Percentiles rank a stretch among this genome's conserved stretches.
phyloP scores from a whole-genome alignment of 2,888 invertebrate genomes.

The Pandemis heparana region DNA sequence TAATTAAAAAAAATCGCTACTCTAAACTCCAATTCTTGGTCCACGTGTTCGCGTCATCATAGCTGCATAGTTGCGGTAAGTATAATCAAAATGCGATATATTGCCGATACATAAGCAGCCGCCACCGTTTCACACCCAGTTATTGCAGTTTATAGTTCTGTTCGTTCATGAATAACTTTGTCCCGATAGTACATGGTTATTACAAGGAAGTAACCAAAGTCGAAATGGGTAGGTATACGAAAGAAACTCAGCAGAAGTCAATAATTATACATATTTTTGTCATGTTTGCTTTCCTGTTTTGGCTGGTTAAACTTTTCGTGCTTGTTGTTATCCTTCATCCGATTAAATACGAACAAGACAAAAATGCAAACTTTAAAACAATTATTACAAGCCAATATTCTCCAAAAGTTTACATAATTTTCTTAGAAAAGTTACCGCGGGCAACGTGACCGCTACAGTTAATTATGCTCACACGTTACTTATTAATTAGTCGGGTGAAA shows the following conservation, averaged over 20 bases:
- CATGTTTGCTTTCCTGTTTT: no score
- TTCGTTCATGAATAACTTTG: not conserved
- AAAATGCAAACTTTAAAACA: no score
- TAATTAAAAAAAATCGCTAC: not conserved
- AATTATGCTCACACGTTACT: conserved; percentile 75
- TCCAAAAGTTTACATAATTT: not conserved
- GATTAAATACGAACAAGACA: no score
- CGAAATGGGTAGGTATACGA: no score
- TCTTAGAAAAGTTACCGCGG: conserved; percentile 42
- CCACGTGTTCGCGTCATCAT: not conserved
- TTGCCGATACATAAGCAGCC: conserved; percentile 31
- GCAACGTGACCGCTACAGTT: conserved; percentile 68
- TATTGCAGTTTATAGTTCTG: not conserved
- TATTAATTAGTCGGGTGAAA: conserved; percentile 75
- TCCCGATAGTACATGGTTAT: conserved; percentile 1
- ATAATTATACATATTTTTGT: no score
- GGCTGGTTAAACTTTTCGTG: no score
- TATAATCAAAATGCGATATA: conserved; percentile 49
- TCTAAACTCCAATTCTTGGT: not conserved
- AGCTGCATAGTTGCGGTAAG: conserved; percentile 39
- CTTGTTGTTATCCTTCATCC: no score
- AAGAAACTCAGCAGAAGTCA: no score
- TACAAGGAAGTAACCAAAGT: not conserved
- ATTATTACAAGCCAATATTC: not conserved
- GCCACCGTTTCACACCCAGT: conserved; percentile 16